Conservation (phyloP, 2,113 vertebrate species). For the Calidris pygmaea region DNA sequence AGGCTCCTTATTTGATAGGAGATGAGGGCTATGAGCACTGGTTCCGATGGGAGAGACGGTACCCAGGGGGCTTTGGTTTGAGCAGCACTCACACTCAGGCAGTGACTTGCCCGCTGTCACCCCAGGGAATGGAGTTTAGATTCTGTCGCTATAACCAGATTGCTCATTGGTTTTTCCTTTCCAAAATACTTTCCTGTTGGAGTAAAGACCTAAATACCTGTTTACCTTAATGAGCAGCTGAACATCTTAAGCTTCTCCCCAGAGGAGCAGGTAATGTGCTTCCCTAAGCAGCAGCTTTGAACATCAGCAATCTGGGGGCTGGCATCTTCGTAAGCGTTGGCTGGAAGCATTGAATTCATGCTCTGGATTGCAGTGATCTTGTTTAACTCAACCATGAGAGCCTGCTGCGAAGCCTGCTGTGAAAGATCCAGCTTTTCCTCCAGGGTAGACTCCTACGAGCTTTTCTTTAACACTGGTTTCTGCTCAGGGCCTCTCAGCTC, state of each 20-base stretch:
- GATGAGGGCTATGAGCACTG: fast-evolving
- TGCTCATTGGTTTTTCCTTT: neutral
- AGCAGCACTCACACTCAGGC: fast-evolving
- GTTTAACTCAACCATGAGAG: neutral
- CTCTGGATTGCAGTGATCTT: neutral
- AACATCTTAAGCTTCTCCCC: neutral
- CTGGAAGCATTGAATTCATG: neutral
- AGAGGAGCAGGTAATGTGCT: neutral
- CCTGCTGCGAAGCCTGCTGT: neutral
- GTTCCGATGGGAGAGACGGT: fast-evolving
- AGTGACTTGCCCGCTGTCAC: neutral
- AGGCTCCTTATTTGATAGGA: neutral
- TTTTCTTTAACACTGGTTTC: neutral
- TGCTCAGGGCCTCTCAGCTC: neutral
- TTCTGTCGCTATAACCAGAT: neutral
- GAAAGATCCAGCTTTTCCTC: neutral
- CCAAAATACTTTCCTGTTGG: neutral
- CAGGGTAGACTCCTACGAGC: neutral
- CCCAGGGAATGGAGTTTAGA: neutral
- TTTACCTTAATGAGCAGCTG: neutral
- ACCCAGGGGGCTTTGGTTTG: fast-evolving
- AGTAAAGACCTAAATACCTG: neutral
- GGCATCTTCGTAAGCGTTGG: neutral
- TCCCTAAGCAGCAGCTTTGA: neutral
- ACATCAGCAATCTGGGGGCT: fast-evolving